Conservation (phyloP, 1,140 invertebrate species). For the Chlorops oryzae region DNA sequence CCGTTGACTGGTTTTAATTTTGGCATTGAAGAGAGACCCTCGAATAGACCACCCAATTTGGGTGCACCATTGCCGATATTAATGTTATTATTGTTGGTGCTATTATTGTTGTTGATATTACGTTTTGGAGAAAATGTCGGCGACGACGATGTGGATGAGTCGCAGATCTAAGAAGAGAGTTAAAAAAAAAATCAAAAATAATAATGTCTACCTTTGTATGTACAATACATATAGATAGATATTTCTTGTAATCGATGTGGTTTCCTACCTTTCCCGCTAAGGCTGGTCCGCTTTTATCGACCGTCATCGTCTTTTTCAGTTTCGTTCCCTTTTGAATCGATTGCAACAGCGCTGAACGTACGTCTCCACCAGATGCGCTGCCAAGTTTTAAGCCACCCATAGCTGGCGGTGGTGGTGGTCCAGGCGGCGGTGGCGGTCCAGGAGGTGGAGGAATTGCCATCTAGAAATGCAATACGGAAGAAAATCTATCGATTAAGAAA, state of each 20-base stretch:
- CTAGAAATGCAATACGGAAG: constrained; percentile 14
- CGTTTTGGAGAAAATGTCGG: constrained; percentile 44
- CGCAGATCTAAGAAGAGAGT: constrained; percentile 7
- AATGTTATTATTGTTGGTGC: constrained; percentile 43
- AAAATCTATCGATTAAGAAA: too few relatives aligned
- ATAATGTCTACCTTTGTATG: too few relatives aligned
- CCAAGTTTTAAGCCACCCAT: constrained; percentile 46
- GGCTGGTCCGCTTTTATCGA: constrained; percentile 79
- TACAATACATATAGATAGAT: too few relatives aligned
- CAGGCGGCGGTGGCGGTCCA: constrained; percentile 57
- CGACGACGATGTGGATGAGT: constrained; percentile 14
- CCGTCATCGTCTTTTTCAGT: constrained; percentile 80
- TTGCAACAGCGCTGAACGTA: constrained; percentile 63
- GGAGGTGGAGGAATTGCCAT: constrained; percentile 56
- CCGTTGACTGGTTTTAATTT: constrained; percentile 73
- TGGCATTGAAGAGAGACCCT: constrained; percentile 70
- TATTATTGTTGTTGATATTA: constrained; percentile 37
- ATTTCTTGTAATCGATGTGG: not conserved
- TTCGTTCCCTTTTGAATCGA: constrained; percentile 76
- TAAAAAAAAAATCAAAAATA: not conserved
- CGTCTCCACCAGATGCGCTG: constrained; percentile 52
- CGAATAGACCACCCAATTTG: constrained; percentile 71
- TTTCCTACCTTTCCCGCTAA: constrained; percentile 55
- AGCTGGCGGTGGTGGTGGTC: constrained; percentile 55
- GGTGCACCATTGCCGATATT: constrained; percentile 50